Evolutionary conservation across 1,140 invertebrate genomes (phyloP).

Genomic region (Penaeus chinensis): DNA sequence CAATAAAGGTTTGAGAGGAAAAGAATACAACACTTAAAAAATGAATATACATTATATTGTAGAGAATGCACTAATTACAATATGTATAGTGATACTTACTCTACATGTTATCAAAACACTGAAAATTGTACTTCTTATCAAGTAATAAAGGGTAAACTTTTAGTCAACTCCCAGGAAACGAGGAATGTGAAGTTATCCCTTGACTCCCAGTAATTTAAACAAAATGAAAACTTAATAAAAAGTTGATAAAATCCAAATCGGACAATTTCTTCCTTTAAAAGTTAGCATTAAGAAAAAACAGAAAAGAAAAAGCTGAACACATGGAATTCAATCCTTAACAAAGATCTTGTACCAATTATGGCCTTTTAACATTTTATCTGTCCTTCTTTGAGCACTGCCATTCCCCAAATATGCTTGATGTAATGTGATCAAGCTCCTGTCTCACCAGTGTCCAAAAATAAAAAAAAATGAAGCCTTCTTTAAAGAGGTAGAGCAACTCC

Average conservation of each 20-base stretch:
- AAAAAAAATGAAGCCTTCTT: background rate
- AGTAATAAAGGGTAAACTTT: constrained; percentile 53
- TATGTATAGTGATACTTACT: constrained; percentile 62
- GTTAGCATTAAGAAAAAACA: too few relatives aligned
- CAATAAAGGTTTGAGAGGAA: background rate
- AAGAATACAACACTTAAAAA: constrained; percentile 43
- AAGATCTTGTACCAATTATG: too few relatives aligned
- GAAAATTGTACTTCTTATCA: constrained; percentile 58
- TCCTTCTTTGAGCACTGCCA: constrained; percentile 28
- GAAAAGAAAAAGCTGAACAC: too few relatives aligned
- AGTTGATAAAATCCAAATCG: constrained; percentile 28
- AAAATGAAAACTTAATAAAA: constrained; percentile 48
- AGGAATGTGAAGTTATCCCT: constrained; percentile 29
- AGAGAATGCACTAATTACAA: constrained; percentile 62
- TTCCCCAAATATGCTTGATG: background rate
- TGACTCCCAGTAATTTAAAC: constrained; percentile 6
- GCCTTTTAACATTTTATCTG: background rate
- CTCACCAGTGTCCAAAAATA: background rate
- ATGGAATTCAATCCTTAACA: too few relatives aligned
- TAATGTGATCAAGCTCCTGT: constrained; percentile 6
- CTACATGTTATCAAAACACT: constrained; percentile 58
- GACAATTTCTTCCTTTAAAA: constrained; percentile 17
- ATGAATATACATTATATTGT: constrained; percentile 63
- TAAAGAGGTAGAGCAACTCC: constrained; percentile 23
- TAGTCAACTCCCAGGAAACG: constrained; percentile 37